Evolutionary conservation across 2,797 vertebrate genomes (phyloP), one percentile per base, ranked within the genome.

Genomic region (Hydrolagus colliei): DNA sequence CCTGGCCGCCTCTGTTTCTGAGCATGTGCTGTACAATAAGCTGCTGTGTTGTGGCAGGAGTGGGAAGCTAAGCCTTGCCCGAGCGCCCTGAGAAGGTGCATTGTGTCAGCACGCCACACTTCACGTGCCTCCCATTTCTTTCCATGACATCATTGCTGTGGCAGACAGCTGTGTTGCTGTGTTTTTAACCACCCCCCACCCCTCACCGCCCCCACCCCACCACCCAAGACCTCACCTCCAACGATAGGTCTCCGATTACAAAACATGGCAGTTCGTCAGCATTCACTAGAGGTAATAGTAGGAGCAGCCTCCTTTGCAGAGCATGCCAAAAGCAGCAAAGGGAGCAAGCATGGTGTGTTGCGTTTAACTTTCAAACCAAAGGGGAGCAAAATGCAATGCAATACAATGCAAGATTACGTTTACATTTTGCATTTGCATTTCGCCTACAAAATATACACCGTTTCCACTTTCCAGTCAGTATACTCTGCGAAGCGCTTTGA

Each of bases 131-230:
- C 95, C 93, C 93, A 93, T 92, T 93, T 91, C 95, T 93, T 95
- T 95, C 95, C 92, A 88, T 95, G 92, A 95, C 92, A 92, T 95
- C 95, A 94, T 94, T 93, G 91, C 93, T 94, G 90, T 92, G 93
- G 92, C 93, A 96, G 93, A 93, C 93, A 96, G 95, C 96, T 96
- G 95, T 93, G 92, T 90, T 89, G 86, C 84, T 63, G 61, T 79
- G 74, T 32, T 10, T 74, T 20, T 77, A 3, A 27, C 27, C 27
- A 0, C 27, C 41, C 41, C 41, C 41, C 41, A 52, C 41, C 41
- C 41, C 41, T 6, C 41, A 3, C 41, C 41, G 41, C 41, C 41
- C 6, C 41, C 41, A 27, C 41, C 41, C 41, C 41, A 52, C 41
- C 41, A 52, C 41, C 41, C 27, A 27, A 27, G 27, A 52, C 41